Evolutionary conservation across 1,140 invertebrate species (phyloP).

Genomic region (Planococcus citri): DNA sequence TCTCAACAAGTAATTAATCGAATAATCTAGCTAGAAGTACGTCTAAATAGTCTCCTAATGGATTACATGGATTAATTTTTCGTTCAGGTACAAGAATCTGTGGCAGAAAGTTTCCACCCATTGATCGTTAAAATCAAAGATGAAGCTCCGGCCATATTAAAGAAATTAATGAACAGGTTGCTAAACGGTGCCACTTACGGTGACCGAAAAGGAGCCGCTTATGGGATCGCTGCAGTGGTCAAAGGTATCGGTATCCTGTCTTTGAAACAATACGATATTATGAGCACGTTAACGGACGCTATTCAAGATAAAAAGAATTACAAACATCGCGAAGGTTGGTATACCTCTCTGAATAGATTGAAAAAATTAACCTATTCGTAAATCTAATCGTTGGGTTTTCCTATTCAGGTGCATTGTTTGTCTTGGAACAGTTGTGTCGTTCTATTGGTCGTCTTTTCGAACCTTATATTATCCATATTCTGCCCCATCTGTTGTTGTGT

Average conservation of each 20-base stretch:
- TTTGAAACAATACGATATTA: constrained; percentile 89
- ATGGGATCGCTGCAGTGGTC: constrained; percentile 62
- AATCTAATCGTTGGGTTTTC: too few species aligned
- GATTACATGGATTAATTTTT: too few species aligned
- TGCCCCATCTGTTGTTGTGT: constrained; percentile 87
- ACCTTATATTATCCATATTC: constrained; percentile 93
- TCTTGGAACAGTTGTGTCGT: constrained; percentile 88
- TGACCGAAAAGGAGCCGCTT: constrained; percentile 84
- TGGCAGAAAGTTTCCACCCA: constrained; percentile 89
- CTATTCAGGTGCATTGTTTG: constrained; percentile 80
- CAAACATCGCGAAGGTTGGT: constrained; percentile 69
- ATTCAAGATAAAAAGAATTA: constrained; percentile 97
- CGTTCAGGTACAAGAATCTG: constrained; percentile 93
- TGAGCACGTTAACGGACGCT: constrained; percentile 82
- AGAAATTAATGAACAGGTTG: constrained; percentile 74
- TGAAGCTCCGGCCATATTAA: constrained; percentile 74
- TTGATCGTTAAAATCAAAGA: constrained; percentile 83
- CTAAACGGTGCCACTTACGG: constrained; percentile 92
- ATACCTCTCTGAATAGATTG: background rate
- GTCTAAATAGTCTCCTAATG: too few species aligned
- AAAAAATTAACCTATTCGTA: too few species aligned
- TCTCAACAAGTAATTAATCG: constrained; percentile 68
- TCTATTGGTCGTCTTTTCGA: constrained; percentile 94
- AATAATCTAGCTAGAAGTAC: too few species aligned
- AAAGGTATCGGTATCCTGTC: constrained; percentile 81